A percentile compares a stretch with the other conserved stretches of the same genome.
Conservation (phyloP, 1,140 invertebrate species). For the Tachypleus tridentatus region DNA sequence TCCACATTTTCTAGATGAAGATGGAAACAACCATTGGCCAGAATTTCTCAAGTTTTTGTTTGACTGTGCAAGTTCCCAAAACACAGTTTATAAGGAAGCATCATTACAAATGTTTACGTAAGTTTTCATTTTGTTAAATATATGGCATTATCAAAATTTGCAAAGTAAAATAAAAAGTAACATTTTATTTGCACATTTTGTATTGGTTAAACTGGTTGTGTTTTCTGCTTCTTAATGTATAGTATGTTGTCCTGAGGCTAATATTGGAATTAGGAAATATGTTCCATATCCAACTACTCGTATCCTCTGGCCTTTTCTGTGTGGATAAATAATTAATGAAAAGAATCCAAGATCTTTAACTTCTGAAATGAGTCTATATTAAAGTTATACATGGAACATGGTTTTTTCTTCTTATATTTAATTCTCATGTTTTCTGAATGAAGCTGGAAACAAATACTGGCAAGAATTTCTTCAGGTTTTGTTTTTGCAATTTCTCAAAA, state of each 20-base stretch:
- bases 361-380: too few species aligned
- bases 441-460: too few species aligned
- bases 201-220: background rate
- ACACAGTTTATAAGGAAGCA: constrained; percentile 74
- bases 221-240: constrained; percentile 7
- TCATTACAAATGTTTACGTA: constrained; percentile 88
- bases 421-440: too few species aligned
- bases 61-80: constrained; percentile 73
- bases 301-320: too few species aligned
- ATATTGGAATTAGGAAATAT: background rate
- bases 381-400: too few species aligned
- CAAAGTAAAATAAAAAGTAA: background rate
- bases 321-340: too few species aligned
- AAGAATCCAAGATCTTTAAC: too few species aligned
- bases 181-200: background rate
- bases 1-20: constrained; percentile 55
- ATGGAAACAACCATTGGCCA: constrained; percentile 92
- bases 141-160: background rate
- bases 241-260: constrained; percentile 4
- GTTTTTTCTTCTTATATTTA: too few species aligned
- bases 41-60: constrained; percentile 95
- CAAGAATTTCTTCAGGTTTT: too few species aligned
- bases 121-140: constrained; percentile 29
- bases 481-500: too few species aligned
- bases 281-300: background rate